Conservation (phyloP, 2,888 invertebrate genomes). For the Hirtodrosophila histrioides region DNA sequence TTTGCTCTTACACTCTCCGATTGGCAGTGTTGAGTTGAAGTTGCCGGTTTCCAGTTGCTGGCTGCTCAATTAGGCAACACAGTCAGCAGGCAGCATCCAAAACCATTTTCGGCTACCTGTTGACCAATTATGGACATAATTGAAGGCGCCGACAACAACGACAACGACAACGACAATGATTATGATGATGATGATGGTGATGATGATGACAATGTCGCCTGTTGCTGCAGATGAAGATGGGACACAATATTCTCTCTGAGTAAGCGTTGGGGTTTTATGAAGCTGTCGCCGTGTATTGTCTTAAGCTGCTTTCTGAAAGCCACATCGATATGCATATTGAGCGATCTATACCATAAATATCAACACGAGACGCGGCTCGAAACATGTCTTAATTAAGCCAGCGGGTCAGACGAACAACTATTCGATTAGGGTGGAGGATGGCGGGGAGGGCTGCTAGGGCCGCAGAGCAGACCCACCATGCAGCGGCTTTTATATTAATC, state of each 20-base stretch:
- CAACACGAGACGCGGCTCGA: slow-evolving; percentile 65
- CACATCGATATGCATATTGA: slow-evolving; percentile 73
- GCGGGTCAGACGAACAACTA: slow-evolving; percentile 27
- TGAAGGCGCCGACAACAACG: slow-evolving; percentile 65
- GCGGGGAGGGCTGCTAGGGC: too few relatives aligned
- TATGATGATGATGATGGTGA: slow-evolving; percentile 12
- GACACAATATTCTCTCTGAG: slow-evolving; percentile 23
- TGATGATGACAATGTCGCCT: slow-evolving; percentile 44
- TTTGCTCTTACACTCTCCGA: slow-evolving; percentile 22
- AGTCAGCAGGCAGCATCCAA: slow-evolving; percentile 36
- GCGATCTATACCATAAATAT: slow-evolving; percentile 76
- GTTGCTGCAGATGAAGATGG: slow-evolving; percentile 27
- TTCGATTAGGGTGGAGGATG: too few relatives aligned
- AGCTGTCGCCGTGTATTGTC: slow-evolving; percentile 60
- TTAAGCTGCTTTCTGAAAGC: slow-evolving; percentile 60
- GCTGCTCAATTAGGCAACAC: slow-evolving; percentile 58
- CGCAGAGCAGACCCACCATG: slow-evolving; percentile 59
- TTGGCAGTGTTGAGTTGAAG: slow-evolving; percentile 27
- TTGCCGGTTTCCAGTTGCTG: slow-evolving; percentile 17
- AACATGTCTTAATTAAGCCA: slow-evolving; percentile 78
- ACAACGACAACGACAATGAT: slow-evolving; percentile 10
- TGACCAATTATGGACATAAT: slow-evolving; percentile 78
- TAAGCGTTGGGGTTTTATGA: slow-evolving; percentile 52
- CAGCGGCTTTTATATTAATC: slow-evolving; percentile 62
- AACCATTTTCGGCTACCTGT: slow-evolving; percentile 76